These are phyloP conservation scores for Pagetopsis macropterus DNA, from an alignment of 2,797 vertebrate genomes.

Conservation along the genomic window DNA sequence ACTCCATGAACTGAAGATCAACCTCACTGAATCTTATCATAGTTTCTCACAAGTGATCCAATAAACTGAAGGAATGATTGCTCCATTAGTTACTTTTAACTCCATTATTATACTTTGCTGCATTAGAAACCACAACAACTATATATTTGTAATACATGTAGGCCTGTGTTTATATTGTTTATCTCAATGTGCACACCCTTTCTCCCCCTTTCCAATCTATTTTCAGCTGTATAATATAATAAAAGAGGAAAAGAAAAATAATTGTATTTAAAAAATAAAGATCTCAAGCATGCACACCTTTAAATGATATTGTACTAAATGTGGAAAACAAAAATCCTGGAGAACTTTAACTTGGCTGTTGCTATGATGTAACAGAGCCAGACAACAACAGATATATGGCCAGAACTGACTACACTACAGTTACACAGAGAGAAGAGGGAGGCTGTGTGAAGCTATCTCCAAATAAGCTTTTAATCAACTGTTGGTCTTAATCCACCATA, in stretches of 20 bases:
- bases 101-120: not conserved
- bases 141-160: not conserved
- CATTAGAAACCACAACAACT: not conserved
- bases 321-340: no score
- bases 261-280: no score
- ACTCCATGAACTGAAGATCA: constrained; percentile 1
- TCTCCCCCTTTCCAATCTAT: no score
- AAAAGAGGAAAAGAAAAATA: no score
- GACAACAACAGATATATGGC: not conserved
- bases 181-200: not conserved
- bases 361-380: no score
- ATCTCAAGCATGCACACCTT: not conserved
- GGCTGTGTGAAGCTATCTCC: constrained; percentile 6
- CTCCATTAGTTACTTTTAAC: not conserved
- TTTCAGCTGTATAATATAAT: no score
- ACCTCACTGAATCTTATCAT: not conserved
- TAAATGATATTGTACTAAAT: not conserved
- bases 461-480: not conserved
- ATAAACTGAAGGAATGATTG: constrained; percentile 2
- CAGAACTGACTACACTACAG: constrained; percentile 1
- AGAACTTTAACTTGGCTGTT: no score
- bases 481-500: not conserved
- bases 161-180: not conserved
- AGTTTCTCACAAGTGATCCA: not conserved
- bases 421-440: not conserved